Evolutionary conservation across 2,797 vertebrate genomes (phyloP).

Genomic region (Anguilla megastoma): DNA sequence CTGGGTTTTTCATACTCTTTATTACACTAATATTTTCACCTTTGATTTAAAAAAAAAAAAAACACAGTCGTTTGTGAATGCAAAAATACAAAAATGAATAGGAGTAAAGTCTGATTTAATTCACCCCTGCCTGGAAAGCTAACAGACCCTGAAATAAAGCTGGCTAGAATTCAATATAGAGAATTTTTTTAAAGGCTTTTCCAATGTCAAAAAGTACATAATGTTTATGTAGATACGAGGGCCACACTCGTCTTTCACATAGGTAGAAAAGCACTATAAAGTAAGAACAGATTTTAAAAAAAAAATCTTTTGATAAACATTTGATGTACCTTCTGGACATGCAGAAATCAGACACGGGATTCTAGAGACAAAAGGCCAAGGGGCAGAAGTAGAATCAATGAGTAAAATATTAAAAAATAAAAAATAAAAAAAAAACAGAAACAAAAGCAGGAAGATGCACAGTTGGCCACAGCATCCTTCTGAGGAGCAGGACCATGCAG

Average conservation of each 20-base stretch:
- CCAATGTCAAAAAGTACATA: background rate
- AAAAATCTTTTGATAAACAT: background rate
- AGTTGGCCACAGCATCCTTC: conserved; percentile 29
- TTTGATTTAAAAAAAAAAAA: background rate
- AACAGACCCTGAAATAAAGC: background rate
- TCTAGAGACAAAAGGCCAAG: background rate
- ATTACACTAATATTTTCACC: conserved; percentile 21
- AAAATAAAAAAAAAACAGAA: conserved; percentile 38
- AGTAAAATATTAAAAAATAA: background rate
- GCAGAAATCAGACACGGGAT: background rate
- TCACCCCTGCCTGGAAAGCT: background rate
- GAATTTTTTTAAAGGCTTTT: background rate
- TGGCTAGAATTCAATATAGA: background rate
- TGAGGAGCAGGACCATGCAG: no score
- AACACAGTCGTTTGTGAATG: background rate
- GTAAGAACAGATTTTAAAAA: background rate
- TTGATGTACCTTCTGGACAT: background rate
- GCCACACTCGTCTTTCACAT: background rate
- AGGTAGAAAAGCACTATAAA: background rate
- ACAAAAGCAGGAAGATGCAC: conserved; percentile 29
- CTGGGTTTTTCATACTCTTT: background rate
- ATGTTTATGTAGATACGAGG: background rate
- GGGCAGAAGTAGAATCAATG: background rate
- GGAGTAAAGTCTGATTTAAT: background rate
- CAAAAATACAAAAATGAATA: background rate